Conservation (phyloP, 2,797 vertebrate species). For the Hippoglossus hippoglossus region DNA sequence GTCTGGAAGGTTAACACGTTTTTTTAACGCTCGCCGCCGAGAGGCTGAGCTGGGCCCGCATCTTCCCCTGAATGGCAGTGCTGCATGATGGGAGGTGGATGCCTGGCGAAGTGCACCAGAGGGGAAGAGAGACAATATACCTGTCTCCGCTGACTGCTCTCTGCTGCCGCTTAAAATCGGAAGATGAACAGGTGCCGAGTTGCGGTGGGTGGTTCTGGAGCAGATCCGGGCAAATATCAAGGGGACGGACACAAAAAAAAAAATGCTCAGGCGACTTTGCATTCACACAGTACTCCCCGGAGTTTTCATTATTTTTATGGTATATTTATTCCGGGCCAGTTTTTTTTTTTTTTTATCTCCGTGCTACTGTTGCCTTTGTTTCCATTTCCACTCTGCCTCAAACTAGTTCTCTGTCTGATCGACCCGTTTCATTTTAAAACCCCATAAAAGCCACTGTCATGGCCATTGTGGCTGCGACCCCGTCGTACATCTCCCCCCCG, state of each 20-base stretch:
- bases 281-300: conserved; percentile 29
- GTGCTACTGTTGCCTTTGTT: conserved; percentile 12
- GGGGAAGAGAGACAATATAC: conserved; percentile 47
- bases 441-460: conserved; percentile 34
- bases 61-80: conserved; percentile 53
- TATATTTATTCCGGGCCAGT: conserved; percentile 16
- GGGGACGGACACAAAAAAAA: neutral
- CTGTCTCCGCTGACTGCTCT: conserved; percentile 47
- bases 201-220: conserved; percentile 41
- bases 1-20: conserved; percentile 38
- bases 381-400: conserved; percentile 28
- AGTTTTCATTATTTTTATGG: conserved; percentile 68
- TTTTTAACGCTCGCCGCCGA: conserved; percentile 53
- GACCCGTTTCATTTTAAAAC: conserved; percentile 49
- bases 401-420: conserved; percentile 24
- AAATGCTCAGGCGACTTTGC: conserved; percentile 3
- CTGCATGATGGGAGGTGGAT: conserved; percentile 63
- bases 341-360: conserved; percentile 16
- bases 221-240: conserved; percentile 45
- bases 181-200: conserved; percentile 63
- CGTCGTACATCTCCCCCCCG: conserved; percentile 19
- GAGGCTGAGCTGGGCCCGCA: conserved; percentile 53
- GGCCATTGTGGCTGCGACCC: conserved; percentile 8
- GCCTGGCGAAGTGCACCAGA: conserved; percentile 53
- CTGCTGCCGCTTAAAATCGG: conserved; percentile 49